Evolutionary conservation across 2,888 invertebrate genomes (phyloP).

Genomic region (Plagodis dolabraria): DNA sequence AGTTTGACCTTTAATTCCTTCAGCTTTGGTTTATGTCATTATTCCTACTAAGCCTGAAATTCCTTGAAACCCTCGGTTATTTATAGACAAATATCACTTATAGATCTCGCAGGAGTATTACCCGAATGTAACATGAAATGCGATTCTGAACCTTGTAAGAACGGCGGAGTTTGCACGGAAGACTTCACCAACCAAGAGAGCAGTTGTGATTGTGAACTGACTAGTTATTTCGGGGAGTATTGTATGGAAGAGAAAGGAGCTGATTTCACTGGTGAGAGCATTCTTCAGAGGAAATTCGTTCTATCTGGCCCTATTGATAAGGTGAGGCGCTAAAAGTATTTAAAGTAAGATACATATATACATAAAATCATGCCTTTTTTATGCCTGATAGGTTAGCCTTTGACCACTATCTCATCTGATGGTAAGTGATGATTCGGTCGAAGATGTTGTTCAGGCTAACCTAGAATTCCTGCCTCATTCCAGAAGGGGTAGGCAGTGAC

Average conservation of each 20-base stretch:
- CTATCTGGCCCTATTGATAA: slow-evolving; percentile 88
- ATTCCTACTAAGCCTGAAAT: no score
- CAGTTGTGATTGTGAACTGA: slow-evolving; percentile 94
- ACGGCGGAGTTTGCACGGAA: slow-evolving; percentile 94
- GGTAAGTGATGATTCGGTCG: no score
- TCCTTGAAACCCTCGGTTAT: background rate
- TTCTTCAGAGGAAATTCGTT: slow-evolving; percentile 91
- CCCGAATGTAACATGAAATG: slow-evolving; percentile 95
- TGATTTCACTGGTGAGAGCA: slow-evolving; percentile 94
- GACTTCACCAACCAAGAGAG: slow-evolving; percentile 94
- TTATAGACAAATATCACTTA: slow-evolving; percentile 10
- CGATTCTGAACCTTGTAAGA: slow-evolving; percentile 94
- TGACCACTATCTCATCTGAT: no score
- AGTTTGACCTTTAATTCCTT: no score
- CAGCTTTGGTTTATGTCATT: no score
- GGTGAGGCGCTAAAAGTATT: slow-evolving; percentile 43
- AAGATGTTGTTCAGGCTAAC: no score
- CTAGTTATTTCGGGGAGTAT: slow-evolving; percentile 95
- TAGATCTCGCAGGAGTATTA: slow-evolving; percentile 88
- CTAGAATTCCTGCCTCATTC: no score
- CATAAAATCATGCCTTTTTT: no score
- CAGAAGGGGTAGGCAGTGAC: no score
- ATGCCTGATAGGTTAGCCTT: no score
- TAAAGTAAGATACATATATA: no score
- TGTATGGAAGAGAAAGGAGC: slow-evolving; percentile 96